phyloP scores from a whole-genome alignment of 2,797 vertebrate genomes.

The Propithecus deckenii region DNA sequence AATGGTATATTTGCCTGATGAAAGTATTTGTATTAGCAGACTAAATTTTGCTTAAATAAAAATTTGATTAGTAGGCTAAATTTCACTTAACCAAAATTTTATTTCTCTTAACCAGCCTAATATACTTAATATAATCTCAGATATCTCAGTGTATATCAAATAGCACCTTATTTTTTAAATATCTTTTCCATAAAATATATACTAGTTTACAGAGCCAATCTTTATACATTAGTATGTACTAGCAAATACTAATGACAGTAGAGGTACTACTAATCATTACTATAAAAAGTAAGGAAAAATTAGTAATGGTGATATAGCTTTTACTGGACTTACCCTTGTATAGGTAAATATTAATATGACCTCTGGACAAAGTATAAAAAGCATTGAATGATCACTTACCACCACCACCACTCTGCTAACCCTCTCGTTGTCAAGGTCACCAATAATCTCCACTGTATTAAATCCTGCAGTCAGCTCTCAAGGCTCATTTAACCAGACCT shows the following conservation, averaged over 20 bases:
- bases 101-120: neutral
- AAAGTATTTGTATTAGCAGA: neutral
- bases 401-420: neutral
- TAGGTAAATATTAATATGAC: neutral
- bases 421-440: neutral
- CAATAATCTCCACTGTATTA: neutral
- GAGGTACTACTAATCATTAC: neutral
- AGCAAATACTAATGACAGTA: neutral
- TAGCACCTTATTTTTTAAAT: neutral
- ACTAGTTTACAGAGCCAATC: neutral
- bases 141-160: neutral
- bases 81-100: neutral
- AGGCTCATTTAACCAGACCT: neutral
- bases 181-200: neutral
- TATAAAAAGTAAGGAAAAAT: neutral
- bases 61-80: neutral
- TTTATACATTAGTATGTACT: neutral
- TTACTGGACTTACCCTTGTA: neutral
- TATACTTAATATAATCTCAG: neutral
- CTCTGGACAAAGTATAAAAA: neutral
- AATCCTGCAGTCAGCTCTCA: neutral
- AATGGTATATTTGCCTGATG: neutral
- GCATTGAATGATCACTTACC: neutral
- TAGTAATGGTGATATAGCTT: neutral
- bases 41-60: neutral